Evolutionary conservation across 2,113 vertebrate genomes (phyloP).

Genomic region (Datnioides undecimradiatus): DNA sequence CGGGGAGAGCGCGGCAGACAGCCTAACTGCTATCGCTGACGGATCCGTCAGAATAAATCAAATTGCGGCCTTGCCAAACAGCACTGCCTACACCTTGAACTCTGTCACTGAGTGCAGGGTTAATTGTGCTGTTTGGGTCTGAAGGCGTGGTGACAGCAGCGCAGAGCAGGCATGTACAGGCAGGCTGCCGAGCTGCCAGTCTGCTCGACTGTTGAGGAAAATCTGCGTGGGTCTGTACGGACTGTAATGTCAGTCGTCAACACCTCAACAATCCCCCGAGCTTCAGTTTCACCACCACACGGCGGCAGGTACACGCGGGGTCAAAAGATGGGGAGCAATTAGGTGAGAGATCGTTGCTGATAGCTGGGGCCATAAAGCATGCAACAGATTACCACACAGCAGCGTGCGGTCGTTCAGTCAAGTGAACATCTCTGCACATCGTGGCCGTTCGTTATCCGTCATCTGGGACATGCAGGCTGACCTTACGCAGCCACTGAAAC

Average conservation of each 20-base stretch:
- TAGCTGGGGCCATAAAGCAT: neutral
- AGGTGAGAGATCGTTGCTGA: neutral
- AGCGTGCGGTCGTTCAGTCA: neutral
- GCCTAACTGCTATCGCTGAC: conserved; percentile 45
- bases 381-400: neutral
- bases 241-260: conserved; percentile 25
- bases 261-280: neutral
- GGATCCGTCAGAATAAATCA: conserved; percentile 57
- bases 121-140: conserved; percentile 77
- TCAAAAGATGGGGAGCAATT: conserved; percentile 18
- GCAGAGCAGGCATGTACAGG: conserved; percentile 79
- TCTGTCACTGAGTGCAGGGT: conserved; percentile 66
- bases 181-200: conserved; percentile 79
- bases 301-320: conserved; percentile 1
- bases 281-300: neutral
- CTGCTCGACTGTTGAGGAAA: conserved; percentile 65
- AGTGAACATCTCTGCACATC: neutral
- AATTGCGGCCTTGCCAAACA: conserved; percentile 53
- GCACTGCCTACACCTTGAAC: conserved; percentile 59
- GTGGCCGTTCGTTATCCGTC: neutral
- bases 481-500: neutral
- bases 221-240: conserved; percentile 12
- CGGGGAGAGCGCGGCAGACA: neutral
- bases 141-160: conserved; percentile 86
- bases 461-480: neutral